A percentile compares a stretch with the other conserved stretches of the same genome.
phyloP scores from a whole-genome alignment of 1,140 invertebrate genomes.

The Scaptomyza montana region DNA sequence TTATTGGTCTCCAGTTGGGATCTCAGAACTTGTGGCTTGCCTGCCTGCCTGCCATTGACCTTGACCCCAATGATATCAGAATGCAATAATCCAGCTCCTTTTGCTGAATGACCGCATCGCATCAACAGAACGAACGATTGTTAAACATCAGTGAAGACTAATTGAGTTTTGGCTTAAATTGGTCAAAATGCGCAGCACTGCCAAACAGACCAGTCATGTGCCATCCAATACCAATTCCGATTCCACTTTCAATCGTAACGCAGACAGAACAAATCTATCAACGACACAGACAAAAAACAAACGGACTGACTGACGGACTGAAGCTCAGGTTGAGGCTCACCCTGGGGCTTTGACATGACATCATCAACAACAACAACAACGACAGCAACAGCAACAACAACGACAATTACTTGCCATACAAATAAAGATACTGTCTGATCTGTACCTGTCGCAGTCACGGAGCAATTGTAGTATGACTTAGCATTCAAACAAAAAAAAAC shows the following conservation, averaged over 20 bases:
- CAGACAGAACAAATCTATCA: conserved; percentile 69
- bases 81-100: conserved; percentile 48
- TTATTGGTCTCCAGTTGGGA: conserved; percentile 25
- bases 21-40: conserved; percentile 26
- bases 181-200: conserved; percentile 68
- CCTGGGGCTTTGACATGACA: conserved; percentile 57
- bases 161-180: conserved; percentile 74
- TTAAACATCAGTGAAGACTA: conserved; percentile 73
- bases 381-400: not conserved
- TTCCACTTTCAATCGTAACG: conserved; percentile 36
- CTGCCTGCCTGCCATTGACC: conserved; percentile 39
- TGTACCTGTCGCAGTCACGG: conserved; percentile 54
- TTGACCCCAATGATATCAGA: conserved; percentile 72
- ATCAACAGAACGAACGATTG: conserved; percentile 12
- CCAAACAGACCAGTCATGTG: conserved; percentile 36
- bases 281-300: conserved; percentile 71
- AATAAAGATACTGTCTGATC: conserved; percentile 67
- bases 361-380: conserved; percentile 45
- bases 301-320: conserved; percentile 4
- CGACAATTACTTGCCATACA: conserved; percentile 71
- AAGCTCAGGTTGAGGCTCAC: conserved; percentile 45
- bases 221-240: conserved; percentile 30
- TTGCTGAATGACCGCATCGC: conserved; percentile 10
- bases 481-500: conserved; percentile 4
- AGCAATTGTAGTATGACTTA: conserved; percentile 43